These are phyloP conservation scores for Chloroclystis v-ata DNA, from an alignment of 2,888 invertebrate genomes.

Conservation along the genomic window DNA sequence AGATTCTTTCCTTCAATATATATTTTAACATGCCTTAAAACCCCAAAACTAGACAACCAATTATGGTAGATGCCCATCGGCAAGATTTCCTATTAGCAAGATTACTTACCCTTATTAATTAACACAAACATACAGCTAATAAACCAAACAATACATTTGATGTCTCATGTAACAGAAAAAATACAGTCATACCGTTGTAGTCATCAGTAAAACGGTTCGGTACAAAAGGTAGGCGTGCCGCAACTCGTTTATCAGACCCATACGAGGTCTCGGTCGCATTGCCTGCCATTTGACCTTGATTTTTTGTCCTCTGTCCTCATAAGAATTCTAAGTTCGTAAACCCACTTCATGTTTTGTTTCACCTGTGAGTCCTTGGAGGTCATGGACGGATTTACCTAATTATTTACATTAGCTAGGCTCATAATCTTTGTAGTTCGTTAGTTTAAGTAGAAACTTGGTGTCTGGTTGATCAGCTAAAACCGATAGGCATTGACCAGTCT, in stretches of 20 bases:
- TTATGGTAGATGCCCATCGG: too few species aligned
- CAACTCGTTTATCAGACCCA: slow-evolving; percentile 36
- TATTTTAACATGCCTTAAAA: too few species aligned
- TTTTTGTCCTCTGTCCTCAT: slow-evolving; percentile 27
- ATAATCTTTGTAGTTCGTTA: too few species aligned
- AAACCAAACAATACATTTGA: slow-evolving; percentile 24
- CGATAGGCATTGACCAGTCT: too few species aligned
- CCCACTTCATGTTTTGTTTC: background rate
- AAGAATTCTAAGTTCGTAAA: slow-evolving; percentile 31
- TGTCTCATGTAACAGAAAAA: slow-evolving; percentile 24
- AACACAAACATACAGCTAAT: slow-evolving; percentile 4
- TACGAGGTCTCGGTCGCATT: slow-evolving; percentile 22
- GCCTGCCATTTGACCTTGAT: slow-evolving; percentile 21
- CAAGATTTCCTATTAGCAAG: too few species aligned
- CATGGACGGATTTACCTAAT: background rate
- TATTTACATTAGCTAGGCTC: too few species aligned
- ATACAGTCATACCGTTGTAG: slow-evolving; percentile 31
- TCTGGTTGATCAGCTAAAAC: too few species aligned
- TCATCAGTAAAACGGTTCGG: slow-evolving; percentile 32
- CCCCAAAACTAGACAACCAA: too few species aligned
- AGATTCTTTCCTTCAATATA: too few species aligned
- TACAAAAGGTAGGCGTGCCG: slow-evolving; percentile 39
- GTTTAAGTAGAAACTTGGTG: too few species aligned
- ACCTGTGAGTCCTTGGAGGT: background rate
- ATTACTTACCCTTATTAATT: too few species aligned